phyloP scores from a whole-genome alignment of 2,888 invertebrate genomes.

The Loripinus fragilis region DNA sequence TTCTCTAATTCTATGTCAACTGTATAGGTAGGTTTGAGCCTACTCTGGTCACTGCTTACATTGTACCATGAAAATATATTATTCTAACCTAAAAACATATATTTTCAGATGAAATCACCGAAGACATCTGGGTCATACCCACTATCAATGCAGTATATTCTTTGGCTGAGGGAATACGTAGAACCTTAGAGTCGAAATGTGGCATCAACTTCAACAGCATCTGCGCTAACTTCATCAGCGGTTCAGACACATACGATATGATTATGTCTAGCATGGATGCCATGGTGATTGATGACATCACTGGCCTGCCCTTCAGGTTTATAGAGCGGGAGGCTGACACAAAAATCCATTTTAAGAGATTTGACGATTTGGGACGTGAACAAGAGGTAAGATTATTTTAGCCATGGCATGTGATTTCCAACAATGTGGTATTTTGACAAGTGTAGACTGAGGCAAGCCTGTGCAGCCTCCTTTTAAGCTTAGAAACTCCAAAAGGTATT shows the following conservation, averaged over 20 bases:
- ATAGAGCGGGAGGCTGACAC: slow-evolving; percentile 70
- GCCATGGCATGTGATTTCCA: too few species aligned
- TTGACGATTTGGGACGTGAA: slow-evolving; percentile 36
- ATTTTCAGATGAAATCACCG: slow-evolving; percentile 35
- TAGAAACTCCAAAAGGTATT: too few species aligned
- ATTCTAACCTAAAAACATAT: too few species aligned
- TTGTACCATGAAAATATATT: too few species aligned
- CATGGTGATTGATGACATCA: slow-evolving; percentile 67
- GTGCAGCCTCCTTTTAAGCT: too few species aligned
- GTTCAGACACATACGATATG: slow-evolving; percentile 52
- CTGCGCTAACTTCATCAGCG: slow-evolving; percentile 66
- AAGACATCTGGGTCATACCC: slow-evolving; percentile 77
- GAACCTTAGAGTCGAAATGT: slow-evolving; percentile 76
- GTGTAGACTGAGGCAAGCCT: too few species aligned
- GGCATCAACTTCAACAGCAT: slow-evolving; percentile 67
- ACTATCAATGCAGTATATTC: slow-evolving; percentile 83
- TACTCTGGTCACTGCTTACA: too few species aligned
- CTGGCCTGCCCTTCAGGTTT: slow-evolving; percentile 66
- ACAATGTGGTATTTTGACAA: too few species aligned
- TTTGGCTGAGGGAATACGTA: slow-evolving; percentile 80
- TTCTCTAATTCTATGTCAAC: too few species aligned
- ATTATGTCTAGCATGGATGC: slow-evolving; percentile 71
- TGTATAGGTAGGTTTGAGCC: too few species aligned
- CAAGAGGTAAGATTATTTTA: slow-evolving; percentile 26
- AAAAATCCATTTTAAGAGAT: slow-evolving; percentile 60